Conservation (phyloP, 2,797 vertebrate species). For the Cyclopterus lumpus region DNA sequence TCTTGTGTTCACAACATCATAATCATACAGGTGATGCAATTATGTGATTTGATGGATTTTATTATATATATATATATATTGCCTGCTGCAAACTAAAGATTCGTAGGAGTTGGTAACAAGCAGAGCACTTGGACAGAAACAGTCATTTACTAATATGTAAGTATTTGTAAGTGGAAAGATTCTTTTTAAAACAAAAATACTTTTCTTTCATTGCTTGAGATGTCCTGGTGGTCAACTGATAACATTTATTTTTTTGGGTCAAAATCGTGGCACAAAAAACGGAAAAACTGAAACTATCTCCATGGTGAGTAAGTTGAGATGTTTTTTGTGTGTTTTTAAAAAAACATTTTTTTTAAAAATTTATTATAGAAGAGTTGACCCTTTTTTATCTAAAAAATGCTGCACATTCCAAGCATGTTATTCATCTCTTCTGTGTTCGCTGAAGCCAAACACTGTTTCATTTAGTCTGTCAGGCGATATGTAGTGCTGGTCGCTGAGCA, state of each 20-base stretch:
- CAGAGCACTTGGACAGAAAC: background rate
- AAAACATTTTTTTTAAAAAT: too few relatives aligned
- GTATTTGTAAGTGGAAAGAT: background rate
- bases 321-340: background rate
- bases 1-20: background rate
- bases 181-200: background rate
- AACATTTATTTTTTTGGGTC: background rate
- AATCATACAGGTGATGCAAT: background rate
- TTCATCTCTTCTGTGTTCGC: slow-evolving; percentile 19
- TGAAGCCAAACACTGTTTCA: slow-evolving; percentile 6
- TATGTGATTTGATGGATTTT: background rate
- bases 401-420: slow-evolving; percentile 41
- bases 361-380: too few relatives aligned
- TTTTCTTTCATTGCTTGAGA: background rate
- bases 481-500: background rate
- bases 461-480: background rate
- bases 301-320: background rate
- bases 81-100: background rate
- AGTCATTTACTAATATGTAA: background rate
- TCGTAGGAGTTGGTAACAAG: background rate
- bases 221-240: background rate
- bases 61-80: slow-evolving; percentile 4
- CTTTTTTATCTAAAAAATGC: slow-evolving; percentile 25
- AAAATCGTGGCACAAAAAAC: background rate
- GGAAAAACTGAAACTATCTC: background rate